Base-by-base conservation (phyloP, 2,113 vertebrate species). In the Charina bottae region DNA sequence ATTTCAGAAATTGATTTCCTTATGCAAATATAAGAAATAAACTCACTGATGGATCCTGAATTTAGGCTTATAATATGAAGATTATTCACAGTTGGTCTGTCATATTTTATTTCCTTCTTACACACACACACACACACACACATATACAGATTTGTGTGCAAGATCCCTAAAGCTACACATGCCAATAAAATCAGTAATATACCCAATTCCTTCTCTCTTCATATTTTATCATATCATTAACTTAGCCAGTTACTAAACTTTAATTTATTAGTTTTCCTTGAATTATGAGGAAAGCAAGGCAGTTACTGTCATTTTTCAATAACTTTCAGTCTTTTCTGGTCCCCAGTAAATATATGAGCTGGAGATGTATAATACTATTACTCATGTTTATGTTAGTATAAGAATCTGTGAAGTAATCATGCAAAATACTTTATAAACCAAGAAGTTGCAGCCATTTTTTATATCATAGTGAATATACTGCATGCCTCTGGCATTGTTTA, bases 241-340 rank as follows among this genome's bases (percentile, higher is more conserved):
- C 72, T 83, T 56, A 78, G 68, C 8, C n/a, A 37, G 68, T 78
- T 42, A 78, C 17, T 42, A 78, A 78, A 78, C 33, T 42, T 89
- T 64, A 54, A 89, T 55, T 83, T 37, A n/a, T 58, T 90, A 83
- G 19, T 37, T 83, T 88, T 90, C 53, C n/a, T 89, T 19, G 24
- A 89, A 24, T 68, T 26, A 46, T 89, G 60, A 23, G 33, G 28
- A 58, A 58, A 64, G 55, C 28, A 55, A 37, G 12, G 11, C 28
- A 37, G 54, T 89, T 90, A 24, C 13, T 90, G 89, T 90, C 53
- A 83, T 83, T 78, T 83, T 55, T 90, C 49, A 90, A 78, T 7
- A 78, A 90, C 11, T 64, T 78, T 89, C 59, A 78, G 9, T 28
- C 17, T 89, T 89, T n/a, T 64, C 46, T 89, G 3, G 19, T 49